These are phyloP conservation scores for Ligdia adustata DNA, from an alignment of 2,888 invertebrate genomes.

Conservation along the genomic window DNA sequence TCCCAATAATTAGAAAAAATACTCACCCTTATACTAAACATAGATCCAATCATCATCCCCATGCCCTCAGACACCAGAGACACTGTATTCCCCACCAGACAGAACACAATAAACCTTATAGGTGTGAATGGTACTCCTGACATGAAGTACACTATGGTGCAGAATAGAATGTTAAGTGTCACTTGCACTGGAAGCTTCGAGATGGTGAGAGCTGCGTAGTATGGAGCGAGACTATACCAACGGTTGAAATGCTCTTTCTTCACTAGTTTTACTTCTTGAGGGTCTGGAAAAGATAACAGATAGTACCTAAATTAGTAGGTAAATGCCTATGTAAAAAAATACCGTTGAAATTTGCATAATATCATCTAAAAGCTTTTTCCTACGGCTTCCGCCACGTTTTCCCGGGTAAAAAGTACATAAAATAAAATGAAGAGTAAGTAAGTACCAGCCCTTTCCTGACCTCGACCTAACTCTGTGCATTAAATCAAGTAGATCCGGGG, in stretches of 20 bases:
- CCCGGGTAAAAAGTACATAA: no score
- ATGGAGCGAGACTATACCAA: conserved; percentile 87
- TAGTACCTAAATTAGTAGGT: no score
- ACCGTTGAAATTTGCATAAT: no score
- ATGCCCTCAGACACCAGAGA: conserved; percentile 91
- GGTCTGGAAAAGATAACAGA: conserved; percentile 85
- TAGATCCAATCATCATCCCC: conserved; percentile 90
- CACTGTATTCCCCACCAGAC: conserved; percentile 86
- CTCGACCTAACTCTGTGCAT: no score
- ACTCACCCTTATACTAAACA: conserved; percentile 86
- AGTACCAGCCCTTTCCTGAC: no score
- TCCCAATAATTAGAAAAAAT: neutral
- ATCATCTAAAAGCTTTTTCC: no score
- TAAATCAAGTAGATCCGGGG: no score
- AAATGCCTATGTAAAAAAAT: no score
- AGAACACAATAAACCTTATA: conserved; percentile 87
- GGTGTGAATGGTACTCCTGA: conserved; percentile 87
- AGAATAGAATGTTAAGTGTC: conserved; percentile 83
- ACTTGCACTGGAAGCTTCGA: conserved; percentile 86
- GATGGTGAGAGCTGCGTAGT: conserved; percentile 86
- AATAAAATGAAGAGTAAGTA: no score
- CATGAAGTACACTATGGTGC: conserved; percentile 85
- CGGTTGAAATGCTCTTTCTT: conserved; percentile 88
- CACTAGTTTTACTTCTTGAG: conserved; percentile 87
- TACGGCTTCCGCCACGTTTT: no score